phyloP scores from a whole-genome alignment of 2,113 vertebrate genomes.

The Halichoeres trimaculatus region DNA sequence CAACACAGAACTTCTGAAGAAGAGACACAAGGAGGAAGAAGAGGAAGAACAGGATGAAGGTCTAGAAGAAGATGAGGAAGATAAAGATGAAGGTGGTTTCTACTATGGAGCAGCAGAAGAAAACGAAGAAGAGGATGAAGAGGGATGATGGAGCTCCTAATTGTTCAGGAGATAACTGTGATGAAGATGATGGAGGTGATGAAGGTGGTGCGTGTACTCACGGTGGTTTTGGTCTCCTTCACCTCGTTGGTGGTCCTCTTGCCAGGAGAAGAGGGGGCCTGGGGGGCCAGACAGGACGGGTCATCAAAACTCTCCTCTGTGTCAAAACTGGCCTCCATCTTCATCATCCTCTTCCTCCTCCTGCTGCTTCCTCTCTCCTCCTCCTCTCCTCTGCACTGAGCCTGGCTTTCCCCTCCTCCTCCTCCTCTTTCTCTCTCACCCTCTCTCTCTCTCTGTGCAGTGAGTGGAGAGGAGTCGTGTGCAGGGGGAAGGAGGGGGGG shows the following conservation, averaged over 20 bases:
- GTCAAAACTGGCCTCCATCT: constrained; percentile 84
- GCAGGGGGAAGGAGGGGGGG: constrained; percentile 26
- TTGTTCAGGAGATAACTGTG: not conserved
- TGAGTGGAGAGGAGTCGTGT: constrained; percentile 63
- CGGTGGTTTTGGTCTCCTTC: constrained; percentile 89
- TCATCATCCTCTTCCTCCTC: constrained; percentile 69
- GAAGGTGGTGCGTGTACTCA: constrained; percentile 77
- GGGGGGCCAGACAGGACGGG: constrained; percentile 86
- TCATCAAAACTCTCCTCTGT: constrained; percentile 89
- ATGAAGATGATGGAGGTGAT: constrained; percentile 7
- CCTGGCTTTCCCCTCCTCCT: constrained; percentile 56
- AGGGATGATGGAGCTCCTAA: not conserved
- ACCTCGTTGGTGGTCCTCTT: constrained; percentile 87
- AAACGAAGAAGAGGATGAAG: no score
- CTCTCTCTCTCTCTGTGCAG: constrained; percentile 23
- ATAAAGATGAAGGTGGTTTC: not conserved
- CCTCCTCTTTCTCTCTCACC: constrained; percentile 44
- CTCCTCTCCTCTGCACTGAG: constrained; percentile 67
- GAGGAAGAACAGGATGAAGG: not conserved
- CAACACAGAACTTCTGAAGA: not conserved
- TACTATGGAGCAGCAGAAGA: no score
- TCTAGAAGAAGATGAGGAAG: not conserved
- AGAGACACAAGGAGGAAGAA: not conserved
- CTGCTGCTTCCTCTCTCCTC: constrained; percentile 68
- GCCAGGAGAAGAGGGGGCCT: constrained; percentile 90